Evolutionary conservation across 2,888 invertebrate species (phyloP).

Genomic region (Bellardia bayeri): DNA sequence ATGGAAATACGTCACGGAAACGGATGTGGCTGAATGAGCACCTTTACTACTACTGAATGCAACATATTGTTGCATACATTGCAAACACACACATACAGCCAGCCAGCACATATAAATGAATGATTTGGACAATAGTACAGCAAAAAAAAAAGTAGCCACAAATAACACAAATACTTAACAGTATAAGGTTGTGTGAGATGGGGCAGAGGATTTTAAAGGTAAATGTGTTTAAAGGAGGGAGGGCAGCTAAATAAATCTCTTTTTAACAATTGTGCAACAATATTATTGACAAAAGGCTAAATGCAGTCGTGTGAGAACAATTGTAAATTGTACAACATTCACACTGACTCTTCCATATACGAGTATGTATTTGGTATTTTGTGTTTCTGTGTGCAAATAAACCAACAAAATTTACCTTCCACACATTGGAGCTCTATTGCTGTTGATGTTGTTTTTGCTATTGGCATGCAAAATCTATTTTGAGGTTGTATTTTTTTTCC

Average conservation of each 20-base stretch:
- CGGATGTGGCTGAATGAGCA: conserved; percentile 74
- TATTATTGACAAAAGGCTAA: conserved; percentile 74
- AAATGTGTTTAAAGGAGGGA: background rate
- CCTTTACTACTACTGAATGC: conserved; percentile 61
- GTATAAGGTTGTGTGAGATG: background rate
- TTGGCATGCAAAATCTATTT: conserved; percentile 71
- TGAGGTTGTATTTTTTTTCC: conserved; percentile 47
- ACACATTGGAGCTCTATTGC: conserved; percentile 25
- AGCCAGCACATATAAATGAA: conserved; percentile 43
- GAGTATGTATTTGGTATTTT: background rate
- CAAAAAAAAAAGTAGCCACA: conserved; percentile 62
- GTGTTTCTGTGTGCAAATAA: conserved; percentile 55
- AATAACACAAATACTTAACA: conserved; percentile 70
- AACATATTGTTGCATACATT: conserved; percentile 69
- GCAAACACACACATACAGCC: conserved; percentile 26
- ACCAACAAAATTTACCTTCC: conserved; percentile 62
- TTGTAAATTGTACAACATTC: conserved; percentile 63
- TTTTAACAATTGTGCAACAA: conserved; percentile 72
- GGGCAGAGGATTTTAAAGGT: conserved; percentile 8
- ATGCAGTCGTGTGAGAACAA: conserved; percentile 74
- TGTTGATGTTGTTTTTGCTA: conserved; percentile 39
- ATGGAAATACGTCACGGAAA: conserved; percentile 73
- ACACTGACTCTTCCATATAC: conserved; percentile 6
- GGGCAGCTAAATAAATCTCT: conserved; percentile 62
- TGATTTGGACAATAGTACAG: conserved; percentile 43